Conservation (phyloP, 2,113 vertebrate genomes). For the Zootoca vivipara region DNA sequence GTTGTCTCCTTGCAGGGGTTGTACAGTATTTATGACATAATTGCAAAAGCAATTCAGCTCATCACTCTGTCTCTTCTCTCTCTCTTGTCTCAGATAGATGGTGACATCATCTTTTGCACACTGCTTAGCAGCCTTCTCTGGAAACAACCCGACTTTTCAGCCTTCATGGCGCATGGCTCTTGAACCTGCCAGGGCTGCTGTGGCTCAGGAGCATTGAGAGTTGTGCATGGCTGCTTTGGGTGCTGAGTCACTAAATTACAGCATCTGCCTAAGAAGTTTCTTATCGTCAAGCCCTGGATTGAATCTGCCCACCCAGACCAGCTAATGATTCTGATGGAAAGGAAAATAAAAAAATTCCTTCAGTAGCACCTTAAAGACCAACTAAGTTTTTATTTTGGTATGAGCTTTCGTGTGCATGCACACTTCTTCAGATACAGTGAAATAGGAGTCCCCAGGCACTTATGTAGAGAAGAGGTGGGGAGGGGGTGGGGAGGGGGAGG, state of each 20-base stretch:
- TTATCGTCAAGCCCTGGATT: neutral
- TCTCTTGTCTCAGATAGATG: neutral
- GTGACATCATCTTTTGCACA: neutral
- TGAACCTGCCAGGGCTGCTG: neutral
- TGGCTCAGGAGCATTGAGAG: too few species aligned
- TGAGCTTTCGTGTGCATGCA: too few species aligned
- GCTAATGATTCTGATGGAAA: neutral
- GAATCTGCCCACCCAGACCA: neutral
- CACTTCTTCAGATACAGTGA: too few species aligned
- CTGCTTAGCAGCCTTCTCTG: neutral
- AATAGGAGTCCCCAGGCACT: too few species aligned
- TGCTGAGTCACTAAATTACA: neutral
- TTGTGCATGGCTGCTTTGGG: too few species aligned
- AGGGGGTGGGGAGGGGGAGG: too few species aligned
- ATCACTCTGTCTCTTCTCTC: neutral
- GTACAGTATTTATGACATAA: neutral
- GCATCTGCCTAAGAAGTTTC: neutral
- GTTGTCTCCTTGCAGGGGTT: constrained; percentile 2
- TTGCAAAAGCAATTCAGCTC: constrained; percentile 21
- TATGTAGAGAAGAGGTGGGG: too few species aligned
- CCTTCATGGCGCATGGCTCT: neutral
- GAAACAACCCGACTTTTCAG: neutral
- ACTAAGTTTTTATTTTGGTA: too few species aligned
- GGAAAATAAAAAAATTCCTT: too few species aligned
- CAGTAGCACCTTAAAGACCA: too few species aligned